Conservation (phyloP, 2,113 vertebrate species). For the Pycnonotus jocosus region DNA sequence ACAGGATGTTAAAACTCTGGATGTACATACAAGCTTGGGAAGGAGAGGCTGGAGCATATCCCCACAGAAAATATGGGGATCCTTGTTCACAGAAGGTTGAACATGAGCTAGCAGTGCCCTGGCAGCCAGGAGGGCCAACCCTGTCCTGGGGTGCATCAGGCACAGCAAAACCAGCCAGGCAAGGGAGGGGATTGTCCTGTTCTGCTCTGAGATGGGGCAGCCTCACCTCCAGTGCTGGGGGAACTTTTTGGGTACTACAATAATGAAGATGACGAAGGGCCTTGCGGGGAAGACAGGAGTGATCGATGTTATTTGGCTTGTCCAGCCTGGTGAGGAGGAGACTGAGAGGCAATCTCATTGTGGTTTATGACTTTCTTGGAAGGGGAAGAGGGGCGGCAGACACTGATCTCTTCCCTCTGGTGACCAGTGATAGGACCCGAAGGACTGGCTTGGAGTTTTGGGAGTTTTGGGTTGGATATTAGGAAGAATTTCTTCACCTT, state of each 20-base stretch:
- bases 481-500: neutral
- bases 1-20: neutral
- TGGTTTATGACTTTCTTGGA: neutral
- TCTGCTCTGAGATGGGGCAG: neutral
- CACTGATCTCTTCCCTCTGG: neutral
- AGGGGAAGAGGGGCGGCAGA: neutral
- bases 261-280: neutral
- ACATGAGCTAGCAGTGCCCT: neutral
- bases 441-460: neutral
- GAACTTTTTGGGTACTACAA: accelerated
- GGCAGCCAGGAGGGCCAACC: neutral
- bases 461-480: neutral
- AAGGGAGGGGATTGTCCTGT: neutral
- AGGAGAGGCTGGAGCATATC: neutral
- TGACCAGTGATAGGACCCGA: accelerated
- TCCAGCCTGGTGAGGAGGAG: neutral
- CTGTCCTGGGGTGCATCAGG: accelerated
- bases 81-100: neutral
- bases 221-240: neutral
- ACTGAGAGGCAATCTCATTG: neutral
- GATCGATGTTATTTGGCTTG: neutral
- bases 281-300: neutral
- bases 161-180: accelerated
- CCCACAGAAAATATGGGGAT: neutral
- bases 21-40: neutral